These are phyloP conservation scores for Micrasema minimum DNA, from an alignment of 1,140 invertebrate genomes.

Conservation along the genomic window DNA sequence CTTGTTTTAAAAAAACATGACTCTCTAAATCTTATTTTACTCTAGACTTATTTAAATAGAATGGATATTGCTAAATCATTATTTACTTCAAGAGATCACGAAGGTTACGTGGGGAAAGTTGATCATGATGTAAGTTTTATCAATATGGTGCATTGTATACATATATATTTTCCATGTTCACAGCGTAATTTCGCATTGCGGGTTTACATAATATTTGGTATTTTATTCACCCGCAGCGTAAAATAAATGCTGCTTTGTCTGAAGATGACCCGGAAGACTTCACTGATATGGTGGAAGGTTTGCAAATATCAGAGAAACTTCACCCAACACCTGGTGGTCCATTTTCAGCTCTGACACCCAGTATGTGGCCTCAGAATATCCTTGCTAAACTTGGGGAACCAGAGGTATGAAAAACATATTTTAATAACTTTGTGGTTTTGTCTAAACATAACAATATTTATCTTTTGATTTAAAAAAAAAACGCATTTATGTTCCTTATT, in stretches of 20 bases:
- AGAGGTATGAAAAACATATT: no score
- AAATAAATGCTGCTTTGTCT: conserved; percentile 81
- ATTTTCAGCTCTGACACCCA: conserved; percentile 91
- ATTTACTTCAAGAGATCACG: conserved; percentile 85
- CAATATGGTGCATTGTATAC: conserved; percentile 27
- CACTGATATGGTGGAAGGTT: conserved; percentile 69
- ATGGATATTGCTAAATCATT: conserved; percentile 90
- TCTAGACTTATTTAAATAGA: conserved; percentile 44
- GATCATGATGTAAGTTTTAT: conserved; percentile 76
- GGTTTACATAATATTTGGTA: background rate
- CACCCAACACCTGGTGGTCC: conserved; percentile 81
- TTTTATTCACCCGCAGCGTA: conserved; percentile 67
- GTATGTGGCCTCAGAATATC: conserved; percentile 97
- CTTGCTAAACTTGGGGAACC: conserved; percentile 82
- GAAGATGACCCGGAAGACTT: conserved; percentile 84
- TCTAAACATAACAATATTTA: no score
- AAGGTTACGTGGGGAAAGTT: conserved; percentile 87
- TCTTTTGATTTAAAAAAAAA: no score
- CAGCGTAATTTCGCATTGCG: background rate
- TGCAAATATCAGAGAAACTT: conserved; percentile 75
- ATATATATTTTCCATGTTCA: background rate
- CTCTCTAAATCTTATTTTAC: background rate
- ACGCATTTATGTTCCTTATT: no score
- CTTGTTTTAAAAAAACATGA: conserved; percentile 1
- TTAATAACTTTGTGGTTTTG: no score